Evolutionary conservation across 2,797 vertebrate species (phyloP), one percentile per base, ranked within the genome.

Genomic region (Falco biarmicus): DNA sequence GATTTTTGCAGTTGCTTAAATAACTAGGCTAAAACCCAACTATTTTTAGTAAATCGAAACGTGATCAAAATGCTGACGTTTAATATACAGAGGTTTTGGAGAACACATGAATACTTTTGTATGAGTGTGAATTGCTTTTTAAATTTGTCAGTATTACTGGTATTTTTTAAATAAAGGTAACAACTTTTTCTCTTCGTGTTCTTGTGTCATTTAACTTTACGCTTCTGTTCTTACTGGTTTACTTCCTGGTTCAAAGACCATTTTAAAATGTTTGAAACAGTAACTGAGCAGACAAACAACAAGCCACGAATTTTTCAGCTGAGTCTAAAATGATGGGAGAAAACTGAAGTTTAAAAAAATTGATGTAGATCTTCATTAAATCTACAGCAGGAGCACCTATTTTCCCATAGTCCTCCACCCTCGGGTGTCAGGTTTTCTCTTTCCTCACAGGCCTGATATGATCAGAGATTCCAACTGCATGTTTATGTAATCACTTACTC

Each of bases 81-180:
- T 96, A 95, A 97, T 97, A 97, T 92, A 95, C 85, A 95, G 93
- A 97, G 92, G 88, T 90, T 97, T 97, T 98, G 93, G 91, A 98
- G 97, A 97, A 97, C 97, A 97, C 97, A 97, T 96, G 97, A 97
- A 93, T 96, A 97, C 97, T 98, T 96, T 98, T 97, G 96, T 98
- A 98, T 97, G 97, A 97, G 97, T 68, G 84, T 97, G 96, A 98
- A 97, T 53, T 96, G 97, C 97, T 98, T 98, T 97, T 97, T 96
- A 97, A 98, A 97, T 98, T 96, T 98, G 97, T 98, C 98, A 98
- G 98, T 98, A 98, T 98, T 98, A 98, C 8, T 96, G 97, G 93
- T 97, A 97, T 98, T 98, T 97, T 98, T 98, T 97, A 97, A 98
- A 98, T 98, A 98, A 98, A 98, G 96, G 91, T 97, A 97, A 96